These are phyloP conservation scores for Danaus plexippus DNA, from an alignment of 1,140 invertebrate species.

Conservation along the genomic window DNA sequence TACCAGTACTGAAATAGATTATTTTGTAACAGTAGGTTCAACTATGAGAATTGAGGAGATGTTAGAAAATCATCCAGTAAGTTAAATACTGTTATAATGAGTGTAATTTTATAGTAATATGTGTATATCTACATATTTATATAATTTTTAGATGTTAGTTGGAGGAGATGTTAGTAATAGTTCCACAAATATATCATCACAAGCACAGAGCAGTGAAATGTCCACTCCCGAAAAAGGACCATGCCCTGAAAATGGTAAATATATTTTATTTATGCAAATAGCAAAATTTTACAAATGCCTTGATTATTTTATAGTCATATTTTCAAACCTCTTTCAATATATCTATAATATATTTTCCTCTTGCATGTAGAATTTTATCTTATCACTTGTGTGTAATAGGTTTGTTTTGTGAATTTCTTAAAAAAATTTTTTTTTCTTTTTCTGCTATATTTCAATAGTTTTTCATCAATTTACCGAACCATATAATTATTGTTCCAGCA, in stretches of 20 bases:
- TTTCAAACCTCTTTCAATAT: too few relatives aligned
- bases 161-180: constrained; percentile 54
- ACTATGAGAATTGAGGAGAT: constrained; percentile 67
- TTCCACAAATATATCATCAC: constrained; percentile 47
- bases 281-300: too few relatives aligned
- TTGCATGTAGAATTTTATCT: too few relatives aligned
- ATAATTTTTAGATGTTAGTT: constrained; percentile 46
- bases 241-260: constrained; percentile 50
- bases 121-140: too few relatives aligned
- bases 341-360: too few relatives aligned
- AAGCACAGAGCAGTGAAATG: constrained; percentile 55
- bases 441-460: too few relatives aligned
- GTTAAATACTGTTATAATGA: constrained; percentile 13
- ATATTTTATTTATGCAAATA: background rate
- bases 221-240: constrained; percentile 55
- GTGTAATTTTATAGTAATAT: too few relatives aligned
- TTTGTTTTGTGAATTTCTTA: constrained; percentile 4
- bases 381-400: too few relatives aligned
- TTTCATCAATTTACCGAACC: background rate
- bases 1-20: constrained; percentile 80
- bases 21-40: constrained; percentile 79
- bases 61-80: constrained; percentile 65
- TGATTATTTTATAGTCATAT: too few relatives aligned
- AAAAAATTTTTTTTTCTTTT: background rate
- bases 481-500: constrained; percentile 24